Evolutionary conservation across 2,113 vertebrate species (phyloP).

Genomic region (Xyliphius kryptos): DNA sequence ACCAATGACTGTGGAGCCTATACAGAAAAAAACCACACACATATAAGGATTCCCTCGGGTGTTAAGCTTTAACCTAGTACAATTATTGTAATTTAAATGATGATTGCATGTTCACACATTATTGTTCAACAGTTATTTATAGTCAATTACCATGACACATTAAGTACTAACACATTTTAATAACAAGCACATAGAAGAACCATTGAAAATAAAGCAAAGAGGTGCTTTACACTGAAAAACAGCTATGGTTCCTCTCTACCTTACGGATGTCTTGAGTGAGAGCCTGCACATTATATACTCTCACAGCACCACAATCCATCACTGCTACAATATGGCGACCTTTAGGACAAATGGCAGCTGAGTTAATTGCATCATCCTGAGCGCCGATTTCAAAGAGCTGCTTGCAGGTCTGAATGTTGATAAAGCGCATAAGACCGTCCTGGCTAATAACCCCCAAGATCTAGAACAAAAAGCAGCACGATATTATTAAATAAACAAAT

Average conservation of each 20-base stretch:
- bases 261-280: constrained; percentile 80
- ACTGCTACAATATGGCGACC: constrained; percentile 77
- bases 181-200: no score
- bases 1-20: constrained; percentile 75
- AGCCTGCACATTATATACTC: constrained; percentile 77
- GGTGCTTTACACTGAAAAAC: no score
- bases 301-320: constrained; percentile 86
- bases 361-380: constrained; percentile 73
- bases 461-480: constrained; percentile 51
- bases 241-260: no score
- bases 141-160: no score
- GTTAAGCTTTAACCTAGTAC: no score
- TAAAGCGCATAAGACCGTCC: constrained; percentile 89
- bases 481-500: no score
- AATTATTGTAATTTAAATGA: no score
- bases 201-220: no score
- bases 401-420: constrained; percentile 84
- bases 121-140: no score
- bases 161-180: no score
- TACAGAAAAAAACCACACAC: background rate
- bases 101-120: no score
- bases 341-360: constrained; percentile 71
- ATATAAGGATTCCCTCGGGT: no score
- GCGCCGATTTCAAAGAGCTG: constrained; percentile 84
- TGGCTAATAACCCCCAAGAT: constrained; percentile 86